These are phyloP conservation scores for Vidua macroura DNA, from an alignment of 2,113 vertebrate species.

Conservation along the genomic window DNA sequence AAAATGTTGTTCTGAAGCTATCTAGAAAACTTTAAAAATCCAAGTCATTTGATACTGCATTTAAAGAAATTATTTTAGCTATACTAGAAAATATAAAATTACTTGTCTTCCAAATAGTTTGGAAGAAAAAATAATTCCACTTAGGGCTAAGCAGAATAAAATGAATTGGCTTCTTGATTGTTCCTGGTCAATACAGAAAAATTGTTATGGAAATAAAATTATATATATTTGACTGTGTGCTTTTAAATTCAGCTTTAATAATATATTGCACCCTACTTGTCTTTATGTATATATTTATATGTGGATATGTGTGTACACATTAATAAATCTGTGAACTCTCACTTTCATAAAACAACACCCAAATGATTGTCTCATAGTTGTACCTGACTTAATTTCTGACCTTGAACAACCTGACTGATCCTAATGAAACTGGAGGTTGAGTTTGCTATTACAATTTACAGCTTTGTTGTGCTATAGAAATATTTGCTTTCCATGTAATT, in stretches of 20 bases:
- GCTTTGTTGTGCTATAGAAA: background rate
- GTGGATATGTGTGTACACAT: background rate
- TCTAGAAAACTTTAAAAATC: background rate
- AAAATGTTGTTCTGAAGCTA: background rate
- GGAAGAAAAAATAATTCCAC: background rate
- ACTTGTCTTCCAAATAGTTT: background rate
- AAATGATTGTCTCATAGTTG: fast-evolving
- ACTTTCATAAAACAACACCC: background rate
- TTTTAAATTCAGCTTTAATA: background rate
- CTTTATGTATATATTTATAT: background rate
- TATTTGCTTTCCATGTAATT: background rate
- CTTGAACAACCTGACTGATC: background rate
- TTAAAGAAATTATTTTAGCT: background rate
- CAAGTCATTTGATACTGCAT: background rate
- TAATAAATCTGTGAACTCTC: background rate
- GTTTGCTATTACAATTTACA: background rate
- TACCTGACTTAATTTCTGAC: background rate
- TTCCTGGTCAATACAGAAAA: background rate
- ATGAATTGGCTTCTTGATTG: background rate
- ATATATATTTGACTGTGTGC: background rate
- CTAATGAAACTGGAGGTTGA: background rate
- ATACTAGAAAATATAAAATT: background rate
- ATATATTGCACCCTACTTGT: background rate
- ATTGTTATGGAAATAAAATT: background rate
- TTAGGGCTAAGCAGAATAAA: background rate